These are phyloP conservation scores for Cavia porcellus DNA, from an alignment of 2,113 vertebrate species.

Conservation along the genomic window DNA sequence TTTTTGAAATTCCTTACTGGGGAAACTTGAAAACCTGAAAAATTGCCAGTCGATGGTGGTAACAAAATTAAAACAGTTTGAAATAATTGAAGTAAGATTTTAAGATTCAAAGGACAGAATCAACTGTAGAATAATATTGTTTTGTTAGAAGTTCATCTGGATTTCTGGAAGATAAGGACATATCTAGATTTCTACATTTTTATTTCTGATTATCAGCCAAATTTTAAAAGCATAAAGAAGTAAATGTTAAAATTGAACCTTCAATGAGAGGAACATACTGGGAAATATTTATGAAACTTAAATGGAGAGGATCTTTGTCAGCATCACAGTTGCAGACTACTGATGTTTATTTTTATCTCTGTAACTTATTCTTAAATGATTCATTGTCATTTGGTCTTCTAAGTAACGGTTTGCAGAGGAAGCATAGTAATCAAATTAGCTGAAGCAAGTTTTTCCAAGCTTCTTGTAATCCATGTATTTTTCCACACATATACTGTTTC, in stretches of 20 bases:
- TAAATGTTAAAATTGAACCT: constrained; percentile 26
- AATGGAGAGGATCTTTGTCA: neutral
- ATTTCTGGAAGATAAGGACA: neutral
- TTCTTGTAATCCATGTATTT: neutral
- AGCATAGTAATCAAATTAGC: neutral
- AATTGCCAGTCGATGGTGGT: neutral
- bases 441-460: neutral
- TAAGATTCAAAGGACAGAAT: neutral
- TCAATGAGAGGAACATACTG: constrained; percentile 21
- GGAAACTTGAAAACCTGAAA: neutral
- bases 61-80: neutral
- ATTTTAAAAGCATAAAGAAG: constrained; percentile 24
- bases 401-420: neutral
- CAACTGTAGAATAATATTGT: neutral
- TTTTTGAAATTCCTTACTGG: neutral
- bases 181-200: constrained; percentile 9
- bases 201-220: neutral
- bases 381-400: constrained; percentile 41
- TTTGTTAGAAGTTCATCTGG: neutral
- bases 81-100: neutral
- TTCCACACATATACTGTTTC: neutral
- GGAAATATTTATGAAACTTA: constrained; percentile 10
- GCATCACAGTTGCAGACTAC: neutral
- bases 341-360: constrained; percentile 26
- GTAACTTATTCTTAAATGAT: constrained; percentile 40